Percentiles rank a stretch among this genome's conserved stretches.
These are phyloP conservation scores for Gopherus flavomarginatus DNA, from an alignment of 2,113 vertebrate species.

Conservation along the genomic window DNA sequence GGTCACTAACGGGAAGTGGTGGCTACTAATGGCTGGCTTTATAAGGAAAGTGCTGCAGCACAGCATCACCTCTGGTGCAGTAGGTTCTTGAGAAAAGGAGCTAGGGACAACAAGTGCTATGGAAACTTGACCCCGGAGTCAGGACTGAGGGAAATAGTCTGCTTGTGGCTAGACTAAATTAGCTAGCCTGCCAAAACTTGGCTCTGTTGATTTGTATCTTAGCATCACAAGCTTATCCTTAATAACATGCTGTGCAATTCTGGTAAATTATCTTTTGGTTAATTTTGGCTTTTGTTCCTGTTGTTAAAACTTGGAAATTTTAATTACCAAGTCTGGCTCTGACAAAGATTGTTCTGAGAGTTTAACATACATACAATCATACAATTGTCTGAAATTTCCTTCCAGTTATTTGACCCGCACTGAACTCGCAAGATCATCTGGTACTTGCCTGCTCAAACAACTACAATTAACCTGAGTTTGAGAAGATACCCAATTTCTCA, in stretches of 20 bases:
- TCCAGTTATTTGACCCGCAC: neutral
- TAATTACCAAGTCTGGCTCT: neutral
- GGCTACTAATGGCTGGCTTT: neutral
- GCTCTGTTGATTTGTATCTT: conserved; percentile 21
- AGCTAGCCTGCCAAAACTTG: neutral
- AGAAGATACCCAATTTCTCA: neutral
- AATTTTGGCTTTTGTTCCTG: conserved; percentile 36
- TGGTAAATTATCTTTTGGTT: conserved; percentile 26
- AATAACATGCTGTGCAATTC: conserved; percentile 28
- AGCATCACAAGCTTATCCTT: neutral
- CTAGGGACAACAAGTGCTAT: neutral
- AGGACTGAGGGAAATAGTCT: neutral
- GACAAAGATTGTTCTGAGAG: neutral
- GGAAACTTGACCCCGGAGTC: neutral
- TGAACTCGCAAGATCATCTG: neutral
- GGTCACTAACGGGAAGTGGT: neutral
- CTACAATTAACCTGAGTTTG: neutral
- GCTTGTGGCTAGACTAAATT: neutral
- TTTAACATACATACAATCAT: neutral
- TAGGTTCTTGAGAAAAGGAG: neutral
- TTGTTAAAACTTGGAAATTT: conserved; percentile 5
- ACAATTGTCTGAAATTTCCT: neutral
- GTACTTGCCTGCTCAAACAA: neutral
- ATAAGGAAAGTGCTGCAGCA: neutral
- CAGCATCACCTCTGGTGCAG: neutral